Conservation (phyloP, 2,888 invertebrate species). For the Pegoplata infirma region DNA sequence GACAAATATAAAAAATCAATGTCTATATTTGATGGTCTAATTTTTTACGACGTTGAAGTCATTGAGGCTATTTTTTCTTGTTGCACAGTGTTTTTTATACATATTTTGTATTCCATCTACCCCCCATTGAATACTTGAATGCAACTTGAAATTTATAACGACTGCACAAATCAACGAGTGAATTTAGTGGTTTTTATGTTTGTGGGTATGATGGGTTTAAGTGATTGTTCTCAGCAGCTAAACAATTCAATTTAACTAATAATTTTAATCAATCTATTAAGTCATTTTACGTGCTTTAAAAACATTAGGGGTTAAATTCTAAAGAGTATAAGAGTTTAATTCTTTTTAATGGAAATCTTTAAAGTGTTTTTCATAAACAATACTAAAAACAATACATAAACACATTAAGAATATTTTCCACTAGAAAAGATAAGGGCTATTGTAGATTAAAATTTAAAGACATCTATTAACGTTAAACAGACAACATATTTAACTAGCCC, state of each 20-base stretch:
- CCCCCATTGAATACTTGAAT: conserved; percentile 15
- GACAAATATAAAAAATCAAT: too few relatives aligned
- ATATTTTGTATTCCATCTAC: too few relatives aligned
- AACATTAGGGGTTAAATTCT: background rate
- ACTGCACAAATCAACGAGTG: background rate
- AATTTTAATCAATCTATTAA: background rate
- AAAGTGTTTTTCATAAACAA: conserved; percentile 5
- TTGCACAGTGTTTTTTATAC: too few relatives aligned
- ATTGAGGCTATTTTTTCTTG: too few relatives aligned
- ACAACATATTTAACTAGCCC: too few relatives aligned
- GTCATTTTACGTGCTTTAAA: background rate
- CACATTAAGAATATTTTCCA: background rate
- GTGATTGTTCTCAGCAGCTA: background rate
- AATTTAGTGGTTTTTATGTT: background rate
- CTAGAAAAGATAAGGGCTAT: background rate
- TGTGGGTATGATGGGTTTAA: too few relatives aligned
- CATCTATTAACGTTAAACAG: too few relatives aligned
- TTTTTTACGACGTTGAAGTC: too few relatives aligned
- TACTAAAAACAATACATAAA: background rate
- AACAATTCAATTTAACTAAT: background rate
- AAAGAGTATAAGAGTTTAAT: background rate
- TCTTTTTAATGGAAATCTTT: background rate
- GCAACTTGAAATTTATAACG: conserved; percentile 5
- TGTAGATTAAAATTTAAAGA: too few relatives aligned
- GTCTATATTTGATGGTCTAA: too few relatives aligned